Percentiles rank a stretch among this genome's conserved stretches.
phyloP scores from a whole-genome alignment of 1,140 invertebrate genomes.

The Campoletis sonorensis region DNA sequence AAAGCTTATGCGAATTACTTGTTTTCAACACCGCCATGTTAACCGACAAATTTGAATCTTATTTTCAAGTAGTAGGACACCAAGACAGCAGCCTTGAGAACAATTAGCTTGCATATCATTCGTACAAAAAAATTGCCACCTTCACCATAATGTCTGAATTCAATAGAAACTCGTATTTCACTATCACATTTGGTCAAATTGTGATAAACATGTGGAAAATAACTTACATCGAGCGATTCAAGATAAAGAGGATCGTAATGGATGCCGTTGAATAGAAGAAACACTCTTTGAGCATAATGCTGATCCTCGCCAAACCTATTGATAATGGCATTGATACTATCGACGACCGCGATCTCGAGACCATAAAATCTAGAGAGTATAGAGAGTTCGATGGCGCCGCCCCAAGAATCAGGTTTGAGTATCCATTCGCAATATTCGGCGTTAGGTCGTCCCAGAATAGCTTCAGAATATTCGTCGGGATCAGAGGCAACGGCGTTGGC shows the following conservation, averaged over 20 bases:
- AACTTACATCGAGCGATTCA: conserved; percentile 82
- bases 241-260: conserved; percentile 96
- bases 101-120: too few species aligned
- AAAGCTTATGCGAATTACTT: too few species aligned
- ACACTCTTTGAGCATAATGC: conserved; percentile 88
- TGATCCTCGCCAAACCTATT: conserved; percentile 97
- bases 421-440: conserved; percentile 94
- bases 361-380: conserved; percentile 93
- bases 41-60: too few species aligned
- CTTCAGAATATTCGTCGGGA: conserved; percentile 88
- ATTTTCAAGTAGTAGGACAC: too few species aligned
- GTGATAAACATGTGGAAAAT: neutral
- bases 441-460: conserved; percentile 91
- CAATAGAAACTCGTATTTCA: too few species aligned
- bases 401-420: conserved; percentile 90
- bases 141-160: too few species aligned
- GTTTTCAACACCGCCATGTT: too few species aligned
- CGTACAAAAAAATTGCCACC: too few species aligned
- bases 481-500: conserved; percentile 88
- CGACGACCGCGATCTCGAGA: conserved; percentile 95
- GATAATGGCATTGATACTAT: conserved; percentile 92
- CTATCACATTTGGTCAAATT: too few species aligned
- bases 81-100: too few species aligned
- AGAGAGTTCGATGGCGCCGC: conserved; percentile 95
- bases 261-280: conserved; percentile 96